These are phyloP conservation scores for Cyclina sinensis DNA, from an alignment of 1,140 invertebrate genomes.

Conservation along the genomic window DNA sequence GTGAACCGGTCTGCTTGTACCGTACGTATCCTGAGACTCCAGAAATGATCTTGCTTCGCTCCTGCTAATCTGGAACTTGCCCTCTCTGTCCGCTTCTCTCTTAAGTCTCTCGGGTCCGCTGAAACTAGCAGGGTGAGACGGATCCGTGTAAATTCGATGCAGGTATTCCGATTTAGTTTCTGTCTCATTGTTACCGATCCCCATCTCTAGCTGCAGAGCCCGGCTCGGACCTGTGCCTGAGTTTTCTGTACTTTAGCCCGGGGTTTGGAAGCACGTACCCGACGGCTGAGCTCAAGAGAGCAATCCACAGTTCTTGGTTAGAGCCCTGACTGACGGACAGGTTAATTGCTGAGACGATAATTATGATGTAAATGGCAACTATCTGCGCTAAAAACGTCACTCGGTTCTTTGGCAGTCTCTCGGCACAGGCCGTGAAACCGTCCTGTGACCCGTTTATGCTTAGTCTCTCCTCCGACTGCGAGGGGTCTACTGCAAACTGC, in stretches of 20 bases:
- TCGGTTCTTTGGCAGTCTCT: background rate
- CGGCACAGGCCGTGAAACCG: background rate
- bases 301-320: background rate
- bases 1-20: background rate
- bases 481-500: background rate
- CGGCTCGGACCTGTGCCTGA: background rate
- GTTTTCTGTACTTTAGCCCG: background rate
- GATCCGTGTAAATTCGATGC: constrained; percentile 15
- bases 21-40: background rate
- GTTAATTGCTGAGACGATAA: background rate
- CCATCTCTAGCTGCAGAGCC: background rate
- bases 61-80: background rate
- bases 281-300: background rate
- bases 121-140: constrained; percentile 1
- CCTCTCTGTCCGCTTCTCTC: background rate
- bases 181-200: background rate
- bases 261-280: constrained; percentile 9
- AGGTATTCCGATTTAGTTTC: background rate
- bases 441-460: background rate
- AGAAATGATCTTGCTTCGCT: background rate
- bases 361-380: background rate
- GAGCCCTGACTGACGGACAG: background rate
- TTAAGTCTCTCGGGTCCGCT: constrained; percentile 2
- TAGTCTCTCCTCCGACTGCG: background rate
- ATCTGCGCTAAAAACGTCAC: constrained; percentile 13